Evolutionary conservation across 2,113 vertebrate species (phyloP), one percentile per base, ranked within the genome.

Genomic region (Tringa solitaria): DNA sequence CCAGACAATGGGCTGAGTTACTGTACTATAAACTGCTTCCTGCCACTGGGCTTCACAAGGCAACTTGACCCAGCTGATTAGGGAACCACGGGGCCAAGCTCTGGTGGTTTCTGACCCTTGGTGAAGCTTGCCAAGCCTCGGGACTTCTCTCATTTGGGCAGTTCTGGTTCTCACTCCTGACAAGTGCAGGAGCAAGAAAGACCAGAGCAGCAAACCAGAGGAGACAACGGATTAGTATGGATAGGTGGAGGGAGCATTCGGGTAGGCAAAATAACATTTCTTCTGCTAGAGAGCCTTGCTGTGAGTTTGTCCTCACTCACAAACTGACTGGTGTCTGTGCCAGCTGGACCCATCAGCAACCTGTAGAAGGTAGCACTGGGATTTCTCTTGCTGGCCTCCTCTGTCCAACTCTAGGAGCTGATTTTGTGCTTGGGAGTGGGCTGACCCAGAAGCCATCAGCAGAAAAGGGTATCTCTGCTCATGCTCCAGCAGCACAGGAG

Each of bases 1-100:
- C 43, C 85, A 92, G 93, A 93, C 93, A 85, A 91, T 45, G n/a
- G 75, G 27, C 57, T 67, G 92, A 82, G 96, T 97, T 98, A 98
- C 94, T 91, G 93, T 68, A 90, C 96, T 88, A 30, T 8, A 57
- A 82, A 69, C 64, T 30, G 81, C 72, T 84, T 96, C 91, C 94
- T 84, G 80, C 54, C 56, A 18, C n/a, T 57, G 74, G 74, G 76
- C 61, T 93, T 95, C 92, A 27, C 83, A 46, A 21, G 65, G 76
- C 64, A 39, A 63, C 78, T 89, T 81, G 27, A 27, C 59, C 4
- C 30, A 43, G 35, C 21, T 53, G 74, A 72, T 93, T 90, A 89
- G 90, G 54, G 90, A 96, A 81, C 95, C 90, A 67, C 30, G 30
- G 41, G 79, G 84, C 72, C 50, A 13, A 48, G 21, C 65, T 16